These are phyloP conservation scores for Telmatherina bonti DNA, from an alignment of 2,797 vertebrate species.

Conservation along the genomic window DNA sequence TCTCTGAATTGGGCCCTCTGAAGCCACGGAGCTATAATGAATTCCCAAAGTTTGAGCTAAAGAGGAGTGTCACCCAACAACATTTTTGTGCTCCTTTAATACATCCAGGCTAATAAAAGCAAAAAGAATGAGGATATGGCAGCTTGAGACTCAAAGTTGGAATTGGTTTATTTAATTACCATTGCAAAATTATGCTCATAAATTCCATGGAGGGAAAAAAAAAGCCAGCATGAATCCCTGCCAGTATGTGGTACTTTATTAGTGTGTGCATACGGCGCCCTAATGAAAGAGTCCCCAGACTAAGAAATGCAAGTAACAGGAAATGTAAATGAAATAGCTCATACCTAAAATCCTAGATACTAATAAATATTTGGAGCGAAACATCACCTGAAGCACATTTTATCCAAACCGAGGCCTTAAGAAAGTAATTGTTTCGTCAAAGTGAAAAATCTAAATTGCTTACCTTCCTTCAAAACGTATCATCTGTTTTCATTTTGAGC, in stretches of 20 bases:
- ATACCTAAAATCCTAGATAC: slow-evolving; percentile 34
- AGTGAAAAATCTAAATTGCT: slow-evolving; percentile 28
- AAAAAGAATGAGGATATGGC: slow-evolving; percentile 22
- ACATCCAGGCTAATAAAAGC: slow-evolving; percentile 54
- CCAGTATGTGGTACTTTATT: slow-evolving; percentile 60
- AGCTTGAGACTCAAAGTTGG: slow-evolving; percentile 57
- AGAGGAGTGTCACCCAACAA: slow-evolving; percentile 61
- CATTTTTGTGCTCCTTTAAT: slow-evolving; percentile 52
- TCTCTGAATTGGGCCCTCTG: slow-evolving; percentile 40
- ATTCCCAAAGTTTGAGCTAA: slow-evolving; percentile 56
- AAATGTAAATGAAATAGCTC: slow-evolving; percentile 49
- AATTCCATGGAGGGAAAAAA: slow-evolving; percentile 52
- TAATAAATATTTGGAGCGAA: slow-evolving; percentile 13
- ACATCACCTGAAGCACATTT: slow-evolving; percentile 41
- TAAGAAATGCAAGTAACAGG: slow-evolving; percentile 27
- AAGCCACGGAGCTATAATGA: slow-evolving; percentile 45
- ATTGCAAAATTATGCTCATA: slow-evolving; percentile 53
- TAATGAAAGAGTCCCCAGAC: slow-evolving; percentile 61
- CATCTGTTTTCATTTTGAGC: slow-evolving; percentile 57
- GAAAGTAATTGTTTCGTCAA: slow-evolving; percentile 41
- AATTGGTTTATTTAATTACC: slow-evolving; percentile 68
- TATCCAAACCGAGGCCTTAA: slow-evolving; percentile 24
- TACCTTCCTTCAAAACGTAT: slow-evolving; percentile 32
- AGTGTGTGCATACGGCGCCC: slow-evolving; percentile 40
- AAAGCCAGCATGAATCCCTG: slow-evolving; percentile 53